A percentile compares a stretch with the other conserved stretches of the same genome.
Conservation (phyloP, 2,888 invertebrate genomes). For the Epirrhoe alternata region DNA sequence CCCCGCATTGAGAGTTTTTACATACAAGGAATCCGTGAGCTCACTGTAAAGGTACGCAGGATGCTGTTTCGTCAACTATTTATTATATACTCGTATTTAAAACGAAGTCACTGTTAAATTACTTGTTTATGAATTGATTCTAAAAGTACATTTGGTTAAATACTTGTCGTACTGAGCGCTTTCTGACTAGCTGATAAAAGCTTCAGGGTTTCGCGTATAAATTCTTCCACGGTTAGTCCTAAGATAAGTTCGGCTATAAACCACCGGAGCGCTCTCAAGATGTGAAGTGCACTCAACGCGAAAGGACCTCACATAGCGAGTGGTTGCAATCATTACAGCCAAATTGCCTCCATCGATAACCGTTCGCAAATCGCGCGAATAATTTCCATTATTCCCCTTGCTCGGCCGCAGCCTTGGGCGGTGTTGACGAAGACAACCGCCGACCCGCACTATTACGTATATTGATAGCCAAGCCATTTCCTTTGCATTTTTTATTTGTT, state of each 20-base stretch:
- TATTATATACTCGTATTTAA: not conserved
- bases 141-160: too few relatives aligned
- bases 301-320: slow-evolving; percentile 31
- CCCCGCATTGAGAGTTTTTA: slow-evolving; percentile 3
- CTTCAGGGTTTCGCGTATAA: not conserved
- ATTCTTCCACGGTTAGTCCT: not conserved
- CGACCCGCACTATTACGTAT: slow-evolving; percentile 28
- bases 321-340: slow-evolving; percentile 45
- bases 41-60: not conserved
- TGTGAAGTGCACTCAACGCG: slow-evolving; percentile 13
- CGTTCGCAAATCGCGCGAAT: slow-evolving; percentile 67
- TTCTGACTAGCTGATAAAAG: not conserved
- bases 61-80: too few relatives aligned
- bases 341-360: slow-evolving; percentile 74
- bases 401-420: slow-evolving; percentile 55
- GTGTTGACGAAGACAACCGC: slow-evolving; percentile 59
- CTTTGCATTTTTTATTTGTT: not conserved
- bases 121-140: not conserved
- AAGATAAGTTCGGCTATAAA: not conserved
- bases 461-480: not conserved
- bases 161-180: not conserved
- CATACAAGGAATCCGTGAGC: not conserved
- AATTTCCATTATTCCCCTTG: slow-evolving; percentile 71
- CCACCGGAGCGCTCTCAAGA: not conserved
- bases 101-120: not conserved